Base-by-base conservation (phyloP, 2,888 invertebrate species). In the Homarus gammarus region DNA sequence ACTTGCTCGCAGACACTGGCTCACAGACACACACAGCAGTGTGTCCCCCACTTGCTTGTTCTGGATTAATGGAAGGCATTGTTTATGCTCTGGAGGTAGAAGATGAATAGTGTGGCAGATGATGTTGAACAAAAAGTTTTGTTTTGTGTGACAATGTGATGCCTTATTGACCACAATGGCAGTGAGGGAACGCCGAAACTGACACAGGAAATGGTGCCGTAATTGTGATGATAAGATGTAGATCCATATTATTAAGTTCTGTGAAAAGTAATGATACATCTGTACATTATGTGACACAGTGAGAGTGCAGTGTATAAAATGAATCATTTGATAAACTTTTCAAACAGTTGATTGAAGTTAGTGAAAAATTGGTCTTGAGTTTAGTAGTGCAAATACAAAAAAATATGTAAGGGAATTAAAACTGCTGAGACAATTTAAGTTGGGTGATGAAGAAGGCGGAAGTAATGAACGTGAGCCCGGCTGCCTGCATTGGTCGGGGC, bases 381-480 rank as follows among this genome's bases (percentile, higher is more conserved):
- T 31, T 40, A n/a, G 33, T 27, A 36, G 70, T 51, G 33, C 18
- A 36, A n/a, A 40, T 64, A 61, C 22, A 73, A 36, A 56, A 49
- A 38, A 83, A 83, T 38, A 75, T 84, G 73, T 56, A 38, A 56
- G 33, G 40, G 27, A n/a, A 27, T 70, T 49, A 18, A 84, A 44
- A 64, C 31, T 56, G n/a, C 22, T 15, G 18, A 73, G n/a, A n/a
- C 31, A 36, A 49, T 79, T 79, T 33, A 49, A 27, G 73, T 51
- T 40, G 38, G 49, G 79, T 84, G 61, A 89, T 89, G 89, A 82
- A 84, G 81, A 89, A 84, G 79, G 89, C 75, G 33, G 83, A 89
- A 64, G 79, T 89, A 44, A 84, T 84, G 79, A 89, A 40, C 56
- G 89, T 79, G 56, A 79, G 84, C 40, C 89, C 89, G 18, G 70